Evolutionary conservation across 1,140 invertebrate genomes (phyloP), one percentile per base, ranked within the genome.

Genomic region (Myzus persicae): DNA sequence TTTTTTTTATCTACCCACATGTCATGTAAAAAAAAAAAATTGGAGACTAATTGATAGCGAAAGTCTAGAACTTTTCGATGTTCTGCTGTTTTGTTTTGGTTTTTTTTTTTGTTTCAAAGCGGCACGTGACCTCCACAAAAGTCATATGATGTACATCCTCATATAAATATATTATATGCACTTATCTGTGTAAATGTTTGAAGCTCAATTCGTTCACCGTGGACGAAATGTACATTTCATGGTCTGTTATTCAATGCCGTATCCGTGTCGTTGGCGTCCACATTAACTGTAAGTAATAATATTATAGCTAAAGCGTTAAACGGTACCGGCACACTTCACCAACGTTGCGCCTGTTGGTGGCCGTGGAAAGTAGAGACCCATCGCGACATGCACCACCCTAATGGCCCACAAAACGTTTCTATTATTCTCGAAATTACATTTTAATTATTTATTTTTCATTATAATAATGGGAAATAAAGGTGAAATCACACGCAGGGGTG

Each of bases 391-490:
- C 24, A 84, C 31, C 18, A 31, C 42, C 48, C 26, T 67, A 90
- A 67, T 67, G 48, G 40, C 26, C 26, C 89, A 51, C 36, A 4
- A 90, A 90, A 67, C 89, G 54, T 90, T 90, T 67, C 38, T 31
- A 90, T 90, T 59, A 67, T 90, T 67, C 26, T 40, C 24, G 40
- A 90, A 90, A 90, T 90, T 42, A n/a, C 54, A 42, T 59, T 90
- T 90, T 67, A 67, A 90, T 90, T 67, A 90, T 90, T 90, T 90
- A 90, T 51, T 40, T 42, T 90, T 90, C 40, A 90, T 90, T 67
- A 67, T 90, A 42, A 90, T 90, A 67, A 90, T 36, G 54, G 51
- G 40, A 67, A 54, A 59, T 90, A 90, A 90, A 67, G 54, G 22
- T 67, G 54, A 90, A 90, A 90, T 90, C 51, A 54, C 24, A 20